Base-by-base conservation (phyloP, 2,888 invertebrate genomes). In the Coelogynopora nodosa region DNA sequence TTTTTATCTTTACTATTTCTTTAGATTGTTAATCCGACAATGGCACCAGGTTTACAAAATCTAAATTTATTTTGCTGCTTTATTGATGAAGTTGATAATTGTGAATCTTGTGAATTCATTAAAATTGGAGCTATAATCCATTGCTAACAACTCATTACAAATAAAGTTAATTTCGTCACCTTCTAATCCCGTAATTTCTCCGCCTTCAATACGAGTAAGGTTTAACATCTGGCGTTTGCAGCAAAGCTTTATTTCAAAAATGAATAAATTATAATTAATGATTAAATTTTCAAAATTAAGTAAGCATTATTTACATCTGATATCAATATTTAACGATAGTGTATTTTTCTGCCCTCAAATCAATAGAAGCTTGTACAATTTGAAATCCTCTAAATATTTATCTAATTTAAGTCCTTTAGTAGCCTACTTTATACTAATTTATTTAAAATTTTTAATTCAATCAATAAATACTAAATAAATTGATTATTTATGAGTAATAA, bases 81-180 rank as follows among this genome's bases (percentile, higher is more conserved):
- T 74, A 10, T 74, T 74, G 74, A 26, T 74, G 74, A 74, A 74
- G 74, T 26, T 74, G 27, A 74, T n/a, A 74, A 10, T 26, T 74
- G 74, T 74, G 74, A 74, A 74, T n/a, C 74, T 26, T 74, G 74
- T 74, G 74, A 74, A 74, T 74, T 74, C 18, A 74, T 74, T 74
- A 74, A 74, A 74, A 74, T 5, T 74, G 74, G 74, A 74, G 74
- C 23, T 74, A 74, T 74, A 10, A 13, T 74, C 74, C 74, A 74
- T 74, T 74, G 74, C 74, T 74, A 23, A 74, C 74, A 74, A 74
- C 5, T 74, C 74, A 74, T 74, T 74, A 74, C 74, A 74, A 74
- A 74, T 49, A 74, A 74, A 74, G 74, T 74, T 74, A 74, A 74
- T 74, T 49, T 49, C 49, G 18, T 49, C 49, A 49, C 49, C 18